Percentiles rank a stretch among this genome's conserved stretches.
Conservation (phyloP, 2,888 invertebrate species). For the Chymomyza caudatula region DNA sequence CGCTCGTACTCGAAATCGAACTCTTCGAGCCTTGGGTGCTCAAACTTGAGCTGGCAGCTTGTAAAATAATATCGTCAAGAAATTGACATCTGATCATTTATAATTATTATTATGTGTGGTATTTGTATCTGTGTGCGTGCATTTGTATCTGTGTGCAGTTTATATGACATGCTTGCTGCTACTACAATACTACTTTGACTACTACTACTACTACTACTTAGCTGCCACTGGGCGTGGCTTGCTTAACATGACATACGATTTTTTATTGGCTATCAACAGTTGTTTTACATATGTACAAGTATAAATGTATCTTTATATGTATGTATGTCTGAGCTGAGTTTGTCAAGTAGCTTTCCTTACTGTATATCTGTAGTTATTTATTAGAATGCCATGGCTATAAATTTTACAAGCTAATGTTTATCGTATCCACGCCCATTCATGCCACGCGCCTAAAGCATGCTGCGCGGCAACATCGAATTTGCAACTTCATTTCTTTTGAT, state of each 20-base stretch:
- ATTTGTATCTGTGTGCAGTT: neutral
- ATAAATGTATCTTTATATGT: neutral
- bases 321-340: neutral
- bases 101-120: constrained; percentile 70
- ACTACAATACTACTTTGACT: neutral
- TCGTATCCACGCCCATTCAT: neutral
- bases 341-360: neutral
- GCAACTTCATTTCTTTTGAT: neutral
- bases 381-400: neutral
- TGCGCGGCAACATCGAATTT: neutral
- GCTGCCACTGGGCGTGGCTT: constrained; percentile 50
- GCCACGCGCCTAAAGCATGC: neutral
- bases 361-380: neutral
- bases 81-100: constrained; percentile 74
- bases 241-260: constrained; percentile 19
- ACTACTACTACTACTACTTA: neutral
- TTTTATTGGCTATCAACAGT: constrained; percentile 16
- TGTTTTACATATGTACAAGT: neutral
- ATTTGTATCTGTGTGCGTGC: neutral
- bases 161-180: constrained; percentile 40
- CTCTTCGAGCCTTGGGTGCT: constrained; percentile 5
- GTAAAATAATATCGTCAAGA: constrained; percentile 61
- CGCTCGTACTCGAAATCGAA: no score
- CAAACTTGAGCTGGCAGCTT: constrained; percentile 16
- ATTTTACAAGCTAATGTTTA: neutral